Conservation (phyloP, 2,797 vertebrate species). For the Oceanodroma leucorhoa region DNA sequence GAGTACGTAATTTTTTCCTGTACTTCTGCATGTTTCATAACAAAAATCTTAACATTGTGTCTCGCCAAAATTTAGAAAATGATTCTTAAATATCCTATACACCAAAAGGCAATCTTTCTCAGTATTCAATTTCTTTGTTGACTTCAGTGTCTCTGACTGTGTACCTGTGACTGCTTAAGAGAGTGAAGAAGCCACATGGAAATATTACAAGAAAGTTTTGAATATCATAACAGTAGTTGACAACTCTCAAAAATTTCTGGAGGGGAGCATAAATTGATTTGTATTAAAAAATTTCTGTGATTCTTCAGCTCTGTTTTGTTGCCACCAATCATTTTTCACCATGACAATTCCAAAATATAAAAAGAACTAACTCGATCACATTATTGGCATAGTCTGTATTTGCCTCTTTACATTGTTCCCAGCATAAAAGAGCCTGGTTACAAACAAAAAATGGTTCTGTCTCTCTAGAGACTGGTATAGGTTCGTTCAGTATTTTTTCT, state of each 20-base stretch:
- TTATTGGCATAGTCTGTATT: neutral
- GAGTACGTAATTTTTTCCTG: neutral
- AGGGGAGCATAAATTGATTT: neutral
- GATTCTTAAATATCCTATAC: neutral
- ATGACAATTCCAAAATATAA: neutral
- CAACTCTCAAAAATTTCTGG: neutral
- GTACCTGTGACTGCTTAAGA: neutral
- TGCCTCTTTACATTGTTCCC: neutral
- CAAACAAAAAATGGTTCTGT: neutral
- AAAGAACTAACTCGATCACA: neutral
- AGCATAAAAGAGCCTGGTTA: neutral
- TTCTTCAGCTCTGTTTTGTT: conserved; percentile 3
- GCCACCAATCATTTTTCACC: conserved; percentile 7
- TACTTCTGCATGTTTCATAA: neutral
- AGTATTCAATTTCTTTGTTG: neutral
- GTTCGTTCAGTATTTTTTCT: neutral
- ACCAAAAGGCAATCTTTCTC: neutral
- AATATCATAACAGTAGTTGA: neutral
- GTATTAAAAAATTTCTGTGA: neutral
- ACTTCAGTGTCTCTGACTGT: neutral
- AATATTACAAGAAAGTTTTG: neutral
- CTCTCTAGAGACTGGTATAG: neutral
- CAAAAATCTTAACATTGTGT: neutral
- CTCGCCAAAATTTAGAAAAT: neutral
- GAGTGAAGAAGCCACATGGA: neutral